Conservation (phyloP, 2,113 vertebrate genomes). For the Chionis minor region DNA sequence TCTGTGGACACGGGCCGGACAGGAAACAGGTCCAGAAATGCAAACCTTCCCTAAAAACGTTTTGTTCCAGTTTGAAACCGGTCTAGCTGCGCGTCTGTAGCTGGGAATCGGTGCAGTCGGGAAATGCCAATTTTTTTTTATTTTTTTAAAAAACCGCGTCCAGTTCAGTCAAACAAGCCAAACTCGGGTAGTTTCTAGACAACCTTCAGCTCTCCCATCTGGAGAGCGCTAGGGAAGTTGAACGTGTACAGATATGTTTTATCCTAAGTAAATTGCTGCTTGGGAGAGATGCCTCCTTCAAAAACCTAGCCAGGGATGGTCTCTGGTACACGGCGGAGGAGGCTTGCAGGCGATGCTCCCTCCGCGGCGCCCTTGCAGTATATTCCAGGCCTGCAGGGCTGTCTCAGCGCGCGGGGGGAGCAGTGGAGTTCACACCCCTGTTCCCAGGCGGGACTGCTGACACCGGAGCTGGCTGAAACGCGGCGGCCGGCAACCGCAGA, state of each 20-base stretch:
- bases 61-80: not conserved
- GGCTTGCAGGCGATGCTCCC: not conserved
- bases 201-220: not conserved
- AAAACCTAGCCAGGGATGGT: not conserved
- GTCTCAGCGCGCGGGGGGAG: not conserved
- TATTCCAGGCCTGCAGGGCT: not conserved
- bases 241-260: not conserved
- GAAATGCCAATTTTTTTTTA: not conserved
- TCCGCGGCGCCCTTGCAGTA: not conserved
- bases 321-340: not conserved
- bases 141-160: not conserved
- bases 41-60: not conserved
- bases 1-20: not conserved
- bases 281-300: not conserved
- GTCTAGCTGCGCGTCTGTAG: not conserved
- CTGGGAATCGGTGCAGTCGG: not conserved
- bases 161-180: not conserved
- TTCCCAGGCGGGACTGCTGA: not conserved
- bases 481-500: not conserved
- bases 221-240: not conserved
- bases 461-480: not conserved
- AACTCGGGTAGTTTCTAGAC: not conserved
- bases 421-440: not conserved
- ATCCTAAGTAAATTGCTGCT: not conserved
- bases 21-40: not conserved